Percentiles rank a stretch among this genome's conserved stretches.
These are phyloP conservation scores for Abrostola triplasia DNA, from an alignment of 2,888 invertebrate species.

Conservation along the genomic window DNA sequence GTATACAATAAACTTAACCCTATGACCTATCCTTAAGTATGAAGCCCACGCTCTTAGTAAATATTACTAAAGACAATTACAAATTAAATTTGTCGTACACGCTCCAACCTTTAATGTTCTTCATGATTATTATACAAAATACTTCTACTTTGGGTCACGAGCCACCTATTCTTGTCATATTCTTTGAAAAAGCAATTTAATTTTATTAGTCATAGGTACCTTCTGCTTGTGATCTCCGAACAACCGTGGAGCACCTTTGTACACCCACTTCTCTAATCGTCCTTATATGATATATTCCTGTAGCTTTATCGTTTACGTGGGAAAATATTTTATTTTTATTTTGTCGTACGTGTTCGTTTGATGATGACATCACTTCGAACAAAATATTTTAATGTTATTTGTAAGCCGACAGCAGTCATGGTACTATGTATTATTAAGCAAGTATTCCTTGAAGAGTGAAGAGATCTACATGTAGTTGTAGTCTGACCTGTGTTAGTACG, in stretches of 20 bases:
- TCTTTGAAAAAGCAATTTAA: slow-evolving; percentile 3
- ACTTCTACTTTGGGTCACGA: neutral
- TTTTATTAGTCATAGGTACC: slow-evolving; percentile 3
- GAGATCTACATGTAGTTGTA: no score
- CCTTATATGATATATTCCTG: neutral
- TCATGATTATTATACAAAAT: neutral
- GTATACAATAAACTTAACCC: no score
- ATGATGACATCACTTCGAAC: no score
- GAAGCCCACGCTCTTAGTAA: neutral
- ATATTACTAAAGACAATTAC: neutral
- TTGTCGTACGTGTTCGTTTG: no score
- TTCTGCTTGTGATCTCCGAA: neutral
- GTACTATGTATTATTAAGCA: no score
- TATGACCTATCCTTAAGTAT: no score
- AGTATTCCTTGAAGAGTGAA: no score
- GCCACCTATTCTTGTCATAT: slow-evolving; percentile 1
- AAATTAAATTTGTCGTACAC: neutral
- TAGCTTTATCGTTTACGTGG: neutral
- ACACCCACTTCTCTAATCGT: neutral
- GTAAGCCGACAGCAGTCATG: no score
- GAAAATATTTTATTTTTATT: no score
- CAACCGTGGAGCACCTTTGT: neutral
- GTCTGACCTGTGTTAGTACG: no score
- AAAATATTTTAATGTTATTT: no score
- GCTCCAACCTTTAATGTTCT: slow-evolving; percentile 1